Evolutionary conservation across 2,797 vertebrate genomes (phyloP).

Genomic region (Lacerta viridis): DNA sequence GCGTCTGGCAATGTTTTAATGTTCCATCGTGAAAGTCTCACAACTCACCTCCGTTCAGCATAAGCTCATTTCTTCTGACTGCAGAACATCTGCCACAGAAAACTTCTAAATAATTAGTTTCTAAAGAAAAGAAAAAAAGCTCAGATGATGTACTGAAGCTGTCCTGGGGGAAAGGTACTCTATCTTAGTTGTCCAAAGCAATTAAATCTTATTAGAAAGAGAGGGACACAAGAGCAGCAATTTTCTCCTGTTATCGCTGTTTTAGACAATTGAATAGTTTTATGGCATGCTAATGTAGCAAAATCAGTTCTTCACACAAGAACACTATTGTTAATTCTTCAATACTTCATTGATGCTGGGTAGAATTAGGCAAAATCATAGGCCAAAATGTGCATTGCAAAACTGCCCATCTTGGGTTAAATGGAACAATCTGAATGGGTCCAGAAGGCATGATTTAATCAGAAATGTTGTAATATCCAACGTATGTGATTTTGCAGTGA

Average conservation of each 20-base stretch:
- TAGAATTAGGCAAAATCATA: slow-evolving; percentile 13
- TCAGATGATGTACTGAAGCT: background rate
- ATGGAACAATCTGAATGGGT: slow-evolving; percentile 17
- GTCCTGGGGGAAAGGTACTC: slow-evolving; percentile 33
- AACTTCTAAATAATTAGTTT: slow-evolving; percentile 36
- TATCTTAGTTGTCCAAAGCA: slow-evolving; percentile 37
- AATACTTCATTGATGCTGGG: slow-evolving; percentile 28
- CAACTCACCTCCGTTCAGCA: slow-evolving; percentile 39
- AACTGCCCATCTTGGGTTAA: background rate
- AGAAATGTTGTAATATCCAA: background rate
- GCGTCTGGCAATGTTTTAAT: slow-evolving; percentile 4
- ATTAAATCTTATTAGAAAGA: slow-evolving; percentile 47
- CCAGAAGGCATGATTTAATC: slow-evolving; percentile 38
- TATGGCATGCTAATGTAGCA: slow-evolving; percentile 42
- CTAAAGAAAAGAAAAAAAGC: background rate
- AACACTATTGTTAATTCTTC: slow-evolving; percentile 28
- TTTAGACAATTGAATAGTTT: slow-evolving; percentile 30
- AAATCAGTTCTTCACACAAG: slow-evolving; percentile 24
- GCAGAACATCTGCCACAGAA: slow-evolving; percentile 51
- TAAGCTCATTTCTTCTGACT: slow-evolving; percentile 31
- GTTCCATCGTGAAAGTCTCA: slow-evolving; percentile 47
- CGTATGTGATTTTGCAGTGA: slow-evolving; percentile 36
- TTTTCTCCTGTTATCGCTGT: slow-evolving; percentile 15
- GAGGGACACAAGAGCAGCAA: slow-evolving; percentile 34
- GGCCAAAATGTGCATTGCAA: background rate